Evolutionary conservation across 2,113 vertebrate species (phyloP).

Genomic region (Bos javanicus): DNA sequence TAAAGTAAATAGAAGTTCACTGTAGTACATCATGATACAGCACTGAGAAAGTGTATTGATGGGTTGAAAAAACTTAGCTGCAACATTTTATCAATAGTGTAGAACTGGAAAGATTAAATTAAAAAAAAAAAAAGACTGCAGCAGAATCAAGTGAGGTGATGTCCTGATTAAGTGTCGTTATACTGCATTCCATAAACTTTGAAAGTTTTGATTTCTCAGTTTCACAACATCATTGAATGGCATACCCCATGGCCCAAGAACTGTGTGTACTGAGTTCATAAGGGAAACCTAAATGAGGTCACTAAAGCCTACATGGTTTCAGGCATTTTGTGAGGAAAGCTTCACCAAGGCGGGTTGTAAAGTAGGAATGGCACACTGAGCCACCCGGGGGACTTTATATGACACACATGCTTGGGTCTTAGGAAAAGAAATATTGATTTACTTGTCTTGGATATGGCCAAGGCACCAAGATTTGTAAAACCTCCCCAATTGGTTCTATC

Average conservation of each 20-base stretch:
- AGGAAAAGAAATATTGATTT: neutral
- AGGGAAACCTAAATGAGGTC: neutral
- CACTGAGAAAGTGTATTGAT: neutral
- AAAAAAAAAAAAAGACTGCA: neutral
- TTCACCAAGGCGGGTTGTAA: neutral
- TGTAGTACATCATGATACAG: neutral
- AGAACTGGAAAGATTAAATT: neutral
- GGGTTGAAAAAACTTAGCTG: neutral
- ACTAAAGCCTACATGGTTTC: neutral
- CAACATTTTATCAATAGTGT: neutral
- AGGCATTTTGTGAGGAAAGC: neutral
- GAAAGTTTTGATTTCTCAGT: neutral
- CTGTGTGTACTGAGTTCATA: neutral
- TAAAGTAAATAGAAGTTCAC: conserved; percentile 27
- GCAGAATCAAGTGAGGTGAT: neutral
- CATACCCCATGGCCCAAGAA: neutral
- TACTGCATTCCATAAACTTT: neutral
- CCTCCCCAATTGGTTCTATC: neutral
- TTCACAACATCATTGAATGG: neutral
- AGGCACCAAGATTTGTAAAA: neutral
- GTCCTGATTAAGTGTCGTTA: neutral
- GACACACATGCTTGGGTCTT: neutral
- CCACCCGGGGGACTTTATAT: neutral
- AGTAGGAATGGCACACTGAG: neutral
- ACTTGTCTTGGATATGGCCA: neutral